phyloP scores from a whole-genome alignment of 2,797 vertebrate species.

The Propithecus deckenii region DNA sequence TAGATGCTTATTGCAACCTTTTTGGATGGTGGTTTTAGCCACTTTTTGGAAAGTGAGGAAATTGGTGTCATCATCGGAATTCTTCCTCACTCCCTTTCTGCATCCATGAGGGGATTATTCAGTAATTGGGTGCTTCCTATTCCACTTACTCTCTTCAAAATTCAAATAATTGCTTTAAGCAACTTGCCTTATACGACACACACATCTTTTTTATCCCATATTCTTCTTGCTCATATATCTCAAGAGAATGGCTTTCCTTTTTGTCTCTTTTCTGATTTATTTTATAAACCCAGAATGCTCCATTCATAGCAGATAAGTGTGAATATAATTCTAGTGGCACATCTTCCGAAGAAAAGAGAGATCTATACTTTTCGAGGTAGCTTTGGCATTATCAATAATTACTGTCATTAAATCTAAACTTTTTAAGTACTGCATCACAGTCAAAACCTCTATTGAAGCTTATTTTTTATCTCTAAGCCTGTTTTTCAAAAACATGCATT shows the following conservation, averaged over 20 bases:
- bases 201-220: not conserved
- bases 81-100: not conserved
- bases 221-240: not conserved
- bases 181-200: not conserved
- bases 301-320: not conserved
- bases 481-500: not conserved
- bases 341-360: not conserved
- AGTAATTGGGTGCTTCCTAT: not conserved
- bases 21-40: not conserved
- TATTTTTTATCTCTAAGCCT: not conserved
- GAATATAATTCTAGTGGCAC: not conserved
- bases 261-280: not conserved
- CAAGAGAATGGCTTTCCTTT: not conserved
- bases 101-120: not conserved
- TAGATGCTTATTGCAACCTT: not conserved
- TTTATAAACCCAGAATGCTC: not conserved
- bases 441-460: not conserved
- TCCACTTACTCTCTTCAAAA: not conserved
- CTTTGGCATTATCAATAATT: not conserved
- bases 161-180: not conserved
- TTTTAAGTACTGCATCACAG: not conserved
- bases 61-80: not conserved
- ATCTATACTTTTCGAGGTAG: not conserved
- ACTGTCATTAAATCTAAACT: not conserved
- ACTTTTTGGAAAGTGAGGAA: not conserved